phyloP scores from a whole-genome alignment of 1,140 invertebrate genomes.

The Scaptomyza pallida region DNA sequence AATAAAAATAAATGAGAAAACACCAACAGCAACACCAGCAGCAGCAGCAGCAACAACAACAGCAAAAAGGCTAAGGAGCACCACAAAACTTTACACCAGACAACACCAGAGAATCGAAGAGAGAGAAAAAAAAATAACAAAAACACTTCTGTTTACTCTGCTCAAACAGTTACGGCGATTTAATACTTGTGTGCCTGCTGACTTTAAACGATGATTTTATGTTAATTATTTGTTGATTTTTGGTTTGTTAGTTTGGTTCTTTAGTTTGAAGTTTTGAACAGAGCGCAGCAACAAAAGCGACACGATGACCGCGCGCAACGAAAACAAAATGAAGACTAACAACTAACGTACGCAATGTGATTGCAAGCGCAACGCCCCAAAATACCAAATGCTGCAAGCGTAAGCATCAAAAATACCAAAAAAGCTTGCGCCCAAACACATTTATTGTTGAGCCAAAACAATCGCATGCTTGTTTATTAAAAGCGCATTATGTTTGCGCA shows the following conservation, averaged over 20 bases:
- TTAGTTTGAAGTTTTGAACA: conserved; percentile 15
- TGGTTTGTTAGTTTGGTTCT: conserved; percentile 24
- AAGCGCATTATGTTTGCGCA: background rate
- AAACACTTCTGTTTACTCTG: conserved; percentile 7
- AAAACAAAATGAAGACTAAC: conserved; percentile 59
- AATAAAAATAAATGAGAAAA: conserved; percentile 37
- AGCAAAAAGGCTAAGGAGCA: conserved; percentile 37
- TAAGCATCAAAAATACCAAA: conserved; percentile 19
- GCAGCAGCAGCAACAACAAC: background rate
- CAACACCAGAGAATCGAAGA: conserved; percentile 37
- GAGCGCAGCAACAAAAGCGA: conserved; percentile 18
- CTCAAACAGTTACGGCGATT: conserved; percentile 1
- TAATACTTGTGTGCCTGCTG: conserved; percentile 17
- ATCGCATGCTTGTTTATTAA: too few relatives aligned
- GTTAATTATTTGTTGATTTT: conserved; percentile 29
- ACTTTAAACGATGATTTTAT: conserved; percentile 30
- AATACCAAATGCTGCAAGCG: conserved; percentile 33
- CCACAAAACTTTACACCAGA: conserved; percentile 41
- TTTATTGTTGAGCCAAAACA: too few relatives aligned
- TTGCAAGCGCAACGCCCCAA: conserved; percentile 46
- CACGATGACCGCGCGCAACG: conserved; percentile 48
- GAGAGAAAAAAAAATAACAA: conserved; percentile 29
- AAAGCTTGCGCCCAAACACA: background rate
- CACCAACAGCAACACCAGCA: conserved; percentile 17
- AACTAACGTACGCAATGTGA: conserved; percentile 42